Evolutionary conservation across 92 coral and sea anemone genomes (phyloP), one percentile per base, ranked within the genome.

Genomic region (Anthopleura xanthogrammica): DNA sequence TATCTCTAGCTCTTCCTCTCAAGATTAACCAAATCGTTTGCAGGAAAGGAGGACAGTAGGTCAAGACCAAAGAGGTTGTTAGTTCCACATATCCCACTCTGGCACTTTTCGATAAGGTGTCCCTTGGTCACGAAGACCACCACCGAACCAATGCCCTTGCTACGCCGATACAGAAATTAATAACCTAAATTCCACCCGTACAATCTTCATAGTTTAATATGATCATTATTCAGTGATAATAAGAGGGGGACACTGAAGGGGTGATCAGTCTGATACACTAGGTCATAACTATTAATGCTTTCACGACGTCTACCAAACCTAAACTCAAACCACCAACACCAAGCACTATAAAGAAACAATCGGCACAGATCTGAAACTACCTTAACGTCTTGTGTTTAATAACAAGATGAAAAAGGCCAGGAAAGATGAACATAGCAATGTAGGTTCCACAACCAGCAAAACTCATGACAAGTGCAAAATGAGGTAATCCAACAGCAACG

Each of bases 401-500:
- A 22, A 64, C n/a, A 64, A 64, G 71, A 64, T 64, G 71, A 64
- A 64, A 64, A 16, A 64, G 29, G 1, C 71, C 71, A 22, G 71
- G 71, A 64, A 64, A 64, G 11, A 57, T 14, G 19, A 57, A 19
- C 64, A 19, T 19, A 57, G 13, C 64, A 0, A 57, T 14, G 64
- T 14, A 5, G 1, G 0, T 4, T 14, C 16, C 20, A 12, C 62
- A 56, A 13, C 62, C 62, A 56, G 20, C 62, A 0, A 56, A 10
- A 56, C 20, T 2, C 17, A 14, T 12, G 41, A 89, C 71, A 19
- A 62, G 20, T 62, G 71, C 71, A 62, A 62, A 62, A n/a, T 62
- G 71, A 16, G 92, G 80, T 72, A 86, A 76, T 29, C 60, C 80
- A 29, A 87, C 65, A 5, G 92, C 90, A 7, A 83, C 66, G 6